Base-by-base conservation (phyloP, 2,113 vertebrate genomes). In the Perca schrenkii region DNA sequence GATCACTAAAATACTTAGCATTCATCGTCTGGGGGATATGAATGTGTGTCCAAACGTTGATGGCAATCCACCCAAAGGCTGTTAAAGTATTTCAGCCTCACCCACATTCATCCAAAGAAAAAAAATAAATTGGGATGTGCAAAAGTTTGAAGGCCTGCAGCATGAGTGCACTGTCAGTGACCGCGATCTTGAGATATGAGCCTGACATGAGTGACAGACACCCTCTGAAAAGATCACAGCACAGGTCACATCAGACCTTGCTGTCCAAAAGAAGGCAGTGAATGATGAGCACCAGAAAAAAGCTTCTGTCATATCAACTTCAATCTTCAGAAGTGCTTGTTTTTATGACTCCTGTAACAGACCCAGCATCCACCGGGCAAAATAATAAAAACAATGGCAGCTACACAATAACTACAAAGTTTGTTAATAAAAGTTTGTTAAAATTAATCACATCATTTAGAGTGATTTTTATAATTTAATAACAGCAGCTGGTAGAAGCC, bases 401-500 rank as follows among this genome's bases (percentile, higher is more conserved):
- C 6, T 31, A 14, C 21, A 46, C 13, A 43, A 60, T 22, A 53
- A 68, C 40, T 49, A 54, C 57, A 79, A 79, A 83, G 71, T 84
- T 86, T 74, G 47, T 67, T 52, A 58, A 61, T 65, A 76, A 76
- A 89, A 85, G 74, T 86, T 83, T 70, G 70, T 31, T 21, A 25
- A 60, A 70, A 77, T 28, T 49, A 62, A 74, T 84, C 66, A 53
- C 49, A 25, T 71, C n/a, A 87, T 89, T 79, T 58, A 81, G 74
- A 87, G 53, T 76, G 49, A 88, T 91, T 86, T 89, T 84, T 58
- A 83, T 87, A 70, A 85, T 87, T 86, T 68, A 36, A 46, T 36
- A 76, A 83, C 66, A 89, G 85, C 88, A 92, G 82, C 86, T 92
- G 91, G 79, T 79, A 80, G 36, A 46, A 76, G 79, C 60, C 64